Percentiles rank a stretch among this genome's conserved stretches.
Evolutionary conservation across 2,113 vertebrate genomes (phyloP).

Genomic region (Rhipidura dahli): DNA sequence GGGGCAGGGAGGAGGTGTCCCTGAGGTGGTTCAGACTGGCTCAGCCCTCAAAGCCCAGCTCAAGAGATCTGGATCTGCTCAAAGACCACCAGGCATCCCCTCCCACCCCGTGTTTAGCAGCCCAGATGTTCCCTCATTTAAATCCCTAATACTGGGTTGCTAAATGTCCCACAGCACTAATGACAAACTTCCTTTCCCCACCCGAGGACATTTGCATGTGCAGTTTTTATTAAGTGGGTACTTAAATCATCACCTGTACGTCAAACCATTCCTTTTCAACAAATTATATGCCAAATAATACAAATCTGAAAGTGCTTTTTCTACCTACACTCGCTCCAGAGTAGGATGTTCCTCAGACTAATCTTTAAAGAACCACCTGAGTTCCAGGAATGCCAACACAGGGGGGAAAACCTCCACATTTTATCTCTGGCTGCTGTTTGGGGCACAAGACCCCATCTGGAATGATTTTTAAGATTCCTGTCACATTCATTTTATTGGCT

Average conservation of each 20-base stretch:
- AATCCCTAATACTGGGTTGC: neutral
- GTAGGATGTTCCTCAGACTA: neutral
- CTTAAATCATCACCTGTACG: neutral
- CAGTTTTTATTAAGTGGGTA: neutral
- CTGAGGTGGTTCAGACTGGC: neutral
- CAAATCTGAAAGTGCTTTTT: neutral
- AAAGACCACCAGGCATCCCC: neutral
- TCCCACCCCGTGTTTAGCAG: neutral
- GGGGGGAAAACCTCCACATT: rapidly evolving
- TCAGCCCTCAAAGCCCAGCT: neutral
- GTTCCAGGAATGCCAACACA: neutral
- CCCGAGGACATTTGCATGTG: neutral
- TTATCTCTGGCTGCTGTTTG: neutral
- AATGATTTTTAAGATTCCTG: neutral
- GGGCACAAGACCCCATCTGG: neutral
- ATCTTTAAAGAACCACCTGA: neutral
- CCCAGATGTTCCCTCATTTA: neutral
- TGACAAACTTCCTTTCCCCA: neutral
- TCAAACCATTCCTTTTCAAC: neutral
- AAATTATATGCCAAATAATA: neutral
- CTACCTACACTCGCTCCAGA: neutral
- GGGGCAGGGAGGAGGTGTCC: neutral
- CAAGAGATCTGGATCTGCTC: neutral
- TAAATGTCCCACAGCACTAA: neutral
- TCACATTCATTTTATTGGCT: neutral